Conservation (phyloP, 1,140 invertebrate genomes). For the Trachelipus rathkii region DNA sequence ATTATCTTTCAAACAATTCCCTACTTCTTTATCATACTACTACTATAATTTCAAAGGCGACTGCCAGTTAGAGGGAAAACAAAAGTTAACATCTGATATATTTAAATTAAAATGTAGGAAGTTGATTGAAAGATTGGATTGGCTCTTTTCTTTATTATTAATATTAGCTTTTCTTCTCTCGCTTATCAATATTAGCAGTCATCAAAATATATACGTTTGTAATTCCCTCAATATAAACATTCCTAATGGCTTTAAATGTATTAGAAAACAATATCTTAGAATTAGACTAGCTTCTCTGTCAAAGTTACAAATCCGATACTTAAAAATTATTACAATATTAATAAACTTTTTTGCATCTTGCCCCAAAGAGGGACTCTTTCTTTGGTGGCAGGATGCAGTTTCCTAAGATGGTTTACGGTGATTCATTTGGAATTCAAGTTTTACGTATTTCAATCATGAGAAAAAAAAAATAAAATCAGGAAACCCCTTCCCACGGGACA, state of each 20-base stretch:
- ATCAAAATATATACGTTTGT: background rate
- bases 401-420: background rate
- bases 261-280: background rate
- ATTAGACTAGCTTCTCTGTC: background rate
- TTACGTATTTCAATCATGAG: background rate
- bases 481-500: too few species aligned
- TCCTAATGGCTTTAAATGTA: slow-evolving; percentile 7
- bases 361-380: background rate
- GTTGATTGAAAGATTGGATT: background rate
- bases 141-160: background rate
- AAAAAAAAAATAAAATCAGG: too few species aligned
- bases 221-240: background rate
- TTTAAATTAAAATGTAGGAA: background rate
- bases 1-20: background rate
- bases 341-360: background rate
- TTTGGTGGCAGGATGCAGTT: slow-evolving; percentile 4
- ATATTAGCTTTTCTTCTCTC: background rate
- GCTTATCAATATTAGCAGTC: background rate
- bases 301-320: background rate
- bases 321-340: background rate
- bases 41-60: too few species aligned
- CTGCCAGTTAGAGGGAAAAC: too few species aligned
- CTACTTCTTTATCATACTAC: background rate
- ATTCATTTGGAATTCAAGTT: background rate
- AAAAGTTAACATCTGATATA: too few species aligned